phyloP scores from a whole-genome alignment of 2,113 vertebrate species.

The Gobiocypris rarus region DNA sequence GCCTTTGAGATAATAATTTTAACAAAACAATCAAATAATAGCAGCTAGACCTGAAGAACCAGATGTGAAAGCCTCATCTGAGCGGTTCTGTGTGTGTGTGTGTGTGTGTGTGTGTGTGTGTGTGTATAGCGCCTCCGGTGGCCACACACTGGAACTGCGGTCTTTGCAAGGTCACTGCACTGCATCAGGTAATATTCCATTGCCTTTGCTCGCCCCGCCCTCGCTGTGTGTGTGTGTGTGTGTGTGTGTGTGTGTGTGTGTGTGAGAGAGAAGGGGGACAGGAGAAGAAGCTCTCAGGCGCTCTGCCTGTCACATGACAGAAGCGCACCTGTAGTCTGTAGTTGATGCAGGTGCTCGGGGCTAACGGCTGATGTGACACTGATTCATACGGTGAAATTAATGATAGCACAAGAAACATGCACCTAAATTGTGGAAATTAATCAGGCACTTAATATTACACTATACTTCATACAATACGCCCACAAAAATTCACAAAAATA shows the following conservation, averaged over 20 bases:
- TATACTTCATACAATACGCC: background rate
- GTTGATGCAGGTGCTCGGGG: too few relatives aligned
- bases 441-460: background rate
- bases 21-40: background rate
- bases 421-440: background rate
- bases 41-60: too few relatives aligned
- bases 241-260: background rate
- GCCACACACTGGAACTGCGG: background rate
- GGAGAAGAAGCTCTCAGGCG: background rate
- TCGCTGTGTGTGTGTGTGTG: background rate
- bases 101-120: too few relatives aligned
- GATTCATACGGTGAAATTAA: background rate
- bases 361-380: background rate
- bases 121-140: slow-evolving; percentile 16
- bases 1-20: too few relatives aligned
- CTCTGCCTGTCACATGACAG: background rate
- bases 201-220: background rate
- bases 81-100: background rate
- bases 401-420: background rate
- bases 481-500: too few relatives aligned
- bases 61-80: background rate
- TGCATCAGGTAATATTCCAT: slow-evolving; percentile 36
- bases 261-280: background rate
- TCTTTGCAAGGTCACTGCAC: slow-evolving; percentile 41
- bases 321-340: too few relatives aligned